Evolutionary conservation across 2,797 vertebrate species (phyloP).

Genomic region (Oreochromis mossambicus): DNA sequence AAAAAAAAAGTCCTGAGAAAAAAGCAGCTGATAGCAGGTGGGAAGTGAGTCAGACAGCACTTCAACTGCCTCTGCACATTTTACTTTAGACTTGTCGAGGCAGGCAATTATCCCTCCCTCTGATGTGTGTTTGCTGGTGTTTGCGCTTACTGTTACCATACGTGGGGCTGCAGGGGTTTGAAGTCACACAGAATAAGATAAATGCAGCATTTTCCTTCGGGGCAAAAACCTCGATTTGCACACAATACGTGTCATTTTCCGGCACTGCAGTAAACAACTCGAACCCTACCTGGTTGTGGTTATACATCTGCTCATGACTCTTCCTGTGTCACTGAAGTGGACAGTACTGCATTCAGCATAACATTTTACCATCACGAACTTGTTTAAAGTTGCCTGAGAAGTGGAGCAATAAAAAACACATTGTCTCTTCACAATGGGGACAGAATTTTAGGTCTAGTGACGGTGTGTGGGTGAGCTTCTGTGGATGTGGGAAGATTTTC

Average conservation of each 20-base stretch:
- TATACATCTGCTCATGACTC: constrained; percentile 29
- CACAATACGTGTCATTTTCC: constrained; percentile 29
- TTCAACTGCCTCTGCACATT: constrained; percentile 40
- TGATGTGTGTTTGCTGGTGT: constrained; percentile 37
- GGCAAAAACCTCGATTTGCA: constrained; percentile 3
- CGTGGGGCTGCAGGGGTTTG: constrained; percentile 17
- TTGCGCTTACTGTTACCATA: neutral
- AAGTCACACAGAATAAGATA: constrained; percentile 8
- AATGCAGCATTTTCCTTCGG: constrained; percentile 18
- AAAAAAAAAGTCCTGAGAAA: neutral
- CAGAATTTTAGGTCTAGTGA: neutral
- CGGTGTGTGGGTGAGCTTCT: neutral
- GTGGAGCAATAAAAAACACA: neutral
- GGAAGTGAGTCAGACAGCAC: constrained; percentile 71
- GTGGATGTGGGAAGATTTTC: neutral
- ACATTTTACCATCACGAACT: neutral
- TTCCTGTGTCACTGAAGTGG: neutral
- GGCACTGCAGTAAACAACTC: constrained; percentile 23
- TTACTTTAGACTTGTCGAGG: constrained; percentile 60
- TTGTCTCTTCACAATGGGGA: neutral
- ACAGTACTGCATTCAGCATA: neutral
- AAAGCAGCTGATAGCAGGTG: constrained; percentile 61
- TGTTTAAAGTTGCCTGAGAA: neutral
- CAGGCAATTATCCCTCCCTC: constrained; percentile 33
- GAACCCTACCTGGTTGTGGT: constrained; percentile 2